These are phyloP conservation scores for Dinothrombium tinctorium DNA, from an alignment of 1,140 invertebrate species.

Conservation along the genomic window DNA sequence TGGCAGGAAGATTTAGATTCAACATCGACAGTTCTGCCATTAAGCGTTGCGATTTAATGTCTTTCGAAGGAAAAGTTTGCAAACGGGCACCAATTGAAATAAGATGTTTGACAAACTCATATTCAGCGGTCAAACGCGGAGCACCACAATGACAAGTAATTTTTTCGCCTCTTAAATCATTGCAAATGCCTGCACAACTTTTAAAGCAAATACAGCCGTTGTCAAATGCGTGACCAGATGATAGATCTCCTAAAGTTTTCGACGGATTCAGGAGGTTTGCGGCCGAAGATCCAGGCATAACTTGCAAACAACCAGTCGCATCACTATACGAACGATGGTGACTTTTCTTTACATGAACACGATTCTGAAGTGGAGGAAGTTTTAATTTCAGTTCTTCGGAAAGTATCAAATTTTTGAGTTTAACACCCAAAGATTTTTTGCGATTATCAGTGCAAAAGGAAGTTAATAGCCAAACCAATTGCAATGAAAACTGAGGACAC, in stretches of 20 bases:
- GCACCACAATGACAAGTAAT: conserved; percentile 47
- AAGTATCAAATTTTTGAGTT: conserved; percentile 62
- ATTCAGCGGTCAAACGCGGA: conserved; percentile 51
- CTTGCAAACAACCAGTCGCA: conserved; percentile 35
- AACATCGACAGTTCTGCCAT: conserved; percentile 73
- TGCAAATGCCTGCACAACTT: conserved; percentile 44
- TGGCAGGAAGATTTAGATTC: conserved; percentile 85
- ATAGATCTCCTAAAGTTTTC: conserved; percentile 52
- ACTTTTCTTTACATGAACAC: conserved; percentile 24
- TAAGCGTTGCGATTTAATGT: conserved; percentile 50
- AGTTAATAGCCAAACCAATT: conserved; percentile 81
- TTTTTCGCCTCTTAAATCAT: conserved; percentile 40
- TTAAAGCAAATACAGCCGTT: conserved; percentile 75
- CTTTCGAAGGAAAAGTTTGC: conserved; percentile 71
- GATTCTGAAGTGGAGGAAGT: background rate
- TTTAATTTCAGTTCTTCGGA: conserved; percentile 48
- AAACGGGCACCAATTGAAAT: conserved; percentile 75
- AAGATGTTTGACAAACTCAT: conserved; percentile 57
- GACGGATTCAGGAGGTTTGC: background rate
- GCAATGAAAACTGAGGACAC: conserved; percentile 79
- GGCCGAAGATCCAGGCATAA: background rate
- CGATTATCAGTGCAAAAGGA: conserved; percentile 60
- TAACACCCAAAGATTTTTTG: conserved; percentile 61
- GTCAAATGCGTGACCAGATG: conserved; percentile 80
- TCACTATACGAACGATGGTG: conserved; percentile 76